These are phyloP conservation scores for Linnaemya tessellans DNA, from an alignment of 2,888 invertebrate genomes.

Conservation along the genomic window DNA sequence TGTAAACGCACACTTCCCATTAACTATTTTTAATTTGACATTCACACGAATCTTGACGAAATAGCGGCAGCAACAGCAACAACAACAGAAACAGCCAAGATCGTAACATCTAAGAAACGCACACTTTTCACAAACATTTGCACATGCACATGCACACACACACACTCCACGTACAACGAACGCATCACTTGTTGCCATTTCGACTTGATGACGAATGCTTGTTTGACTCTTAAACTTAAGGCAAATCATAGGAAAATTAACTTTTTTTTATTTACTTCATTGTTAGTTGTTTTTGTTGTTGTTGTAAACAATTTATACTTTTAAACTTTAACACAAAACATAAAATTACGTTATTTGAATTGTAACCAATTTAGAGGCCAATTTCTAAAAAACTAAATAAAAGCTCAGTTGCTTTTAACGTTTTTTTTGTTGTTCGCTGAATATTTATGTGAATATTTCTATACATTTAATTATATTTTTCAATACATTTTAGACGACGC, in stretches of 20 bases:
- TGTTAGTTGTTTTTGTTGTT: conserved; percentile 12
- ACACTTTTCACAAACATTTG: conserved; percentile 4
- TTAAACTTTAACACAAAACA: conserved; percentile 56
- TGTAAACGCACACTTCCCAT: conserved; percentile 19
- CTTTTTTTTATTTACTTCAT: neutral
- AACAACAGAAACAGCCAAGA: neutral
- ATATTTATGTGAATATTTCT: neutral
- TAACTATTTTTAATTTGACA: conserved; percentile 57
- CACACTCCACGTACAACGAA: too few species aligned
- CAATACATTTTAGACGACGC: neutral
- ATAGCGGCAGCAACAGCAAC: conserved; percentile 26
- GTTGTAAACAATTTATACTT: conserved; percentile 39
- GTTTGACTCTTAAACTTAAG: conserved; percentile 24
- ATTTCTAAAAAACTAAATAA: conserved; percentile 31
- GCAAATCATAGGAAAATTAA: conserved; percentile 30
- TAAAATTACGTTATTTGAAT: conserved; percentile 55
- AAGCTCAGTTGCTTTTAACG: conserved; percentile 2
- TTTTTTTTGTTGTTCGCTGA: conserved; percentile 1
- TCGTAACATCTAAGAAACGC: conserved; percentile 22
- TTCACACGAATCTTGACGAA: conserved; percentile 70
- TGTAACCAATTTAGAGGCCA: conserved; percentile 61
- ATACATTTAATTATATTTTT: conserved; percentile 20
- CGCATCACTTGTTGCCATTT: conserved; percentile 23
- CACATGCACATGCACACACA: neutral
- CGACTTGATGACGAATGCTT: conserved; percentile 29